A percentile compares a stretch with the other conserved stretches of the same genome.
These are phyloP conservation scores for Glossophaga mutica DNA, from an alignment of 2,797 vertebrate genomes.

Conservation along the genomic window DNA sequence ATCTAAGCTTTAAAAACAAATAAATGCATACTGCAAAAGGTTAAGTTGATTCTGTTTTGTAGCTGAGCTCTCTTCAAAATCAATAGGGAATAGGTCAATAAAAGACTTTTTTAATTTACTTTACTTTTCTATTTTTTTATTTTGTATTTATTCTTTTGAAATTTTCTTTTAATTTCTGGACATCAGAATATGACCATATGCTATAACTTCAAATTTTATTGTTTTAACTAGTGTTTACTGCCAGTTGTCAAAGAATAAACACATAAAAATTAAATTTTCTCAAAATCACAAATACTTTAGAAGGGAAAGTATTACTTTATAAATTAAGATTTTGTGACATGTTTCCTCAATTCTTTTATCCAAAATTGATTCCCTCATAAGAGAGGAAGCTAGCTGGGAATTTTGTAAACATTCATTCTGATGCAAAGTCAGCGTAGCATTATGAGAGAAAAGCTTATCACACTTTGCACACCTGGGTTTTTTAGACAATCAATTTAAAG, in stretches of 20 bases:
- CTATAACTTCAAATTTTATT: neutral
- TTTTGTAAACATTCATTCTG: neutral
- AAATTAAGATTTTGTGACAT: neutral
- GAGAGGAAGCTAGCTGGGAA: neutral
- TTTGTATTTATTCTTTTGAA: neutral
- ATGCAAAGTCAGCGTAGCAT: neutral
- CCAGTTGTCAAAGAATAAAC: neutral
- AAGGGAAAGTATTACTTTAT: neutral
- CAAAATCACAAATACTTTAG: neutral
- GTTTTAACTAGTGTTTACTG: neutral
- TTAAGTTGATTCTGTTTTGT: neutral
- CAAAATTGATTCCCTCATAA: neutral
- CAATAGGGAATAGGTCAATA: neutral
- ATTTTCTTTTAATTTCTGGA: neutral
- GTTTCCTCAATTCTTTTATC: neutral
- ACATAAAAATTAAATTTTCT: neutral
- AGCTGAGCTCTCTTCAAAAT: neutral
- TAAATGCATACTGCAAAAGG: neutral
- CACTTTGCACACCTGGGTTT: neutral
- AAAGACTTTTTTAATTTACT: neutral
- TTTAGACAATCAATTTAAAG: neutral
- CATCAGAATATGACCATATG: neutral
- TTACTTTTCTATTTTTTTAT: neutral
- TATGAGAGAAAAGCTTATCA: no score
- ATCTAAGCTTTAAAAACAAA: neutral